phyloP scores from a whole-genome alignment of 53 echinoderm and acorn worm genomes.

The Holothuria scabra region DNA sequence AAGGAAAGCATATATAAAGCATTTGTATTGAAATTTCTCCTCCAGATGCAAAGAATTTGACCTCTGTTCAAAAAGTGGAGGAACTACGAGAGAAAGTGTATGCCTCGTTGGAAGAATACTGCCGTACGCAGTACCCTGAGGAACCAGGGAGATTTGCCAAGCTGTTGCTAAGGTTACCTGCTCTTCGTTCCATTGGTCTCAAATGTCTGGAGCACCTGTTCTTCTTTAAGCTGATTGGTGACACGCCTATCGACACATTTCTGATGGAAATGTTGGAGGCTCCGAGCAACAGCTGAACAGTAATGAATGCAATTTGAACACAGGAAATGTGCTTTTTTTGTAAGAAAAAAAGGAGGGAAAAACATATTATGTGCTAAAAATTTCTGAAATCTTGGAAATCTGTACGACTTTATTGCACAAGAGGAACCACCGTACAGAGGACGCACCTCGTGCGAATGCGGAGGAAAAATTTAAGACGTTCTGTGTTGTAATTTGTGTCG shows the following conservation, averaged over 20 bases:
- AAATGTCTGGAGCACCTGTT: slow-evolving; percentile 98
- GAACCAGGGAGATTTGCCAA: slow-evolving; percentile 94
- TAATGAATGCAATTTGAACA: background rate
- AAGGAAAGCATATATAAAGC: too few species aligned
- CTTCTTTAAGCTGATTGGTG: slow-evolving; percentile 98
- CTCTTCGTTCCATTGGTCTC: slow-evolving; percentile 98
- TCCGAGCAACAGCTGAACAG: slow-evolving; percentile 93
- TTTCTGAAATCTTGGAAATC: slow-evolving; percentile 2
- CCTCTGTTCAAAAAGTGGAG: slow-evolving; percentile 97
- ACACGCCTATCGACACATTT: slow-evolving; percentile 99
- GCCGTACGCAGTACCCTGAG: slow-evolving; percentile 90
- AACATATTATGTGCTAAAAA: background rate
- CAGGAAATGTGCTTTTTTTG: background rate
- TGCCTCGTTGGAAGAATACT: slow-evolving; percentile 97
- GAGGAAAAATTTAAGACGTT: slow-evolving; percentile 25
- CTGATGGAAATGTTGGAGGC: slow-evolving; percentile 99
- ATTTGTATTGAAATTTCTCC: background rate
- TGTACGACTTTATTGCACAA: too few species aligned
- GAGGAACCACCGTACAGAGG: too few species aligned
- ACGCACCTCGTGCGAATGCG: too few species aligned
- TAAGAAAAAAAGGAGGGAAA: background rate
- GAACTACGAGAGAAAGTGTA: slow-evolving; percentile 97
- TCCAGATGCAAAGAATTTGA: slow-evolving; percentile 98
- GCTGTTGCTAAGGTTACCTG: slow-evolving; percentile 91
- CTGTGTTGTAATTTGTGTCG: slow-evolving; percentile 32